These are phyloP conservation scores for Genyomyrus donnyi DNA, from an alignment of 2,113 vertebrate genomes.

Conservation along the genomic window DNA sequence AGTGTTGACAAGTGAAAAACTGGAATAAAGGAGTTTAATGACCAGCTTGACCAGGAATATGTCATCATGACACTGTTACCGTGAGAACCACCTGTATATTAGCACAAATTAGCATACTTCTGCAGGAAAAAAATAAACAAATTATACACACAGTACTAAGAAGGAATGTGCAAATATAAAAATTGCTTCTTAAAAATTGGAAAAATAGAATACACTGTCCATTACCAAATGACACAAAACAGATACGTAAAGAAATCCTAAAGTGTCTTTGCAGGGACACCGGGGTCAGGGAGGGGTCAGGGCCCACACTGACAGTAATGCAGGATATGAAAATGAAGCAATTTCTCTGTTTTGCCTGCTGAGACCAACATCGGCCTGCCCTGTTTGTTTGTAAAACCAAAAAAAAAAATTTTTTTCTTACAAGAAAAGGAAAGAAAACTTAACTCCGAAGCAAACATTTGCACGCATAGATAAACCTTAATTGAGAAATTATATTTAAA, in stretches of 20 bases:
- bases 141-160: not conserved
- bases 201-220: not conserved
- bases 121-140: not conserved
- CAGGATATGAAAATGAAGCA: not conserved
- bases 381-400: not conserved
- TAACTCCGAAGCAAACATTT: not conserved
- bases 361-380: not conserved
- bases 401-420: not conserved
- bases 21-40: not conserved
- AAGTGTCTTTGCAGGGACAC: not conserved
- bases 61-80: not conserved
- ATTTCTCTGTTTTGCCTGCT: not conserved
- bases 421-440: not conserved
- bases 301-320: not conserved
- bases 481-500: not conserved
- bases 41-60: not conserved
- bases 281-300: not conserved
- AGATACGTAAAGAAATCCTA: not conserved
- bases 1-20: not conserved
- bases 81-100: not conserved
- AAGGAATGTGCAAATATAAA: not conserved
- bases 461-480: not conserved
- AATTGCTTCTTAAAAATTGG: not conserved
- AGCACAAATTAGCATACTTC: not conserved
- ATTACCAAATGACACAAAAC: not conserved